Conservation (phyloP, 30 jellyfish, hydroid and myxozoan genomes). For the Hydractinia echinata region DNA sequence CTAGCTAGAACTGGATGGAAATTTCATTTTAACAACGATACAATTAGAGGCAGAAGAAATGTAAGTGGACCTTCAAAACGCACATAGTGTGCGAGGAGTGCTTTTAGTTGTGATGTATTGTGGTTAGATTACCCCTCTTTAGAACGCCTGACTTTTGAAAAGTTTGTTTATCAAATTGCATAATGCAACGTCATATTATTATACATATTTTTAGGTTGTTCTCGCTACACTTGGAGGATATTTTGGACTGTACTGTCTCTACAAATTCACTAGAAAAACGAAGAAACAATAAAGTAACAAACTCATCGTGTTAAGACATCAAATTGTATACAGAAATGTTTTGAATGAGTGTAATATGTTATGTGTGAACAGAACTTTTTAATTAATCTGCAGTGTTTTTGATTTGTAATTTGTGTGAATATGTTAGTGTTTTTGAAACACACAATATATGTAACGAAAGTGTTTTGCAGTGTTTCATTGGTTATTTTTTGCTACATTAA, state of each 20-base stretch:
- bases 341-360: no score
- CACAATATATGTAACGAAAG: no score
- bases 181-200: neutral
- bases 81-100: neutral
- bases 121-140: neutral
- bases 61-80: conserved; percentile 31
- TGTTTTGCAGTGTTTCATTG: no score
- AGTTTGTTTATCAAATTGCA: neutral
- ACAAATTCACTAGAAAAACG: conserved; percentile 19
- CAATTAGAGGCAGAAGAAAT: conserved; percentile 87
- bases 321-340: no score
- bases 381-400: no score
- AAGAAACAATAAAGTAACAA: neutral
- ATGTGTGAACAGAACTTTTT: no score
- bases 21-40: conserved; percentile 62
- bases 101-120: neutral
- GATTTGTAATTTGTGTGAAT: no score
- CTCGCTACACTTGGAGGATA: conserved; percentile 20
- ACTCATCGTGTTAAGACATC: no score
- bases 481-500: no score
- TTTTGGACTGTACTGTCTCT: conserved; percentile 21
- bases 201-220: conserved; percentile 12
- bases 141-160: neutral
- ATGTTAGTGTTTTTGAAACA: no score
- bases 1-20: conserved; percentile 81